Evolutionary conservation across 1,140 invertebrate genomes (phyloP).

Genomic region (Drosophila tristis): DNA sequence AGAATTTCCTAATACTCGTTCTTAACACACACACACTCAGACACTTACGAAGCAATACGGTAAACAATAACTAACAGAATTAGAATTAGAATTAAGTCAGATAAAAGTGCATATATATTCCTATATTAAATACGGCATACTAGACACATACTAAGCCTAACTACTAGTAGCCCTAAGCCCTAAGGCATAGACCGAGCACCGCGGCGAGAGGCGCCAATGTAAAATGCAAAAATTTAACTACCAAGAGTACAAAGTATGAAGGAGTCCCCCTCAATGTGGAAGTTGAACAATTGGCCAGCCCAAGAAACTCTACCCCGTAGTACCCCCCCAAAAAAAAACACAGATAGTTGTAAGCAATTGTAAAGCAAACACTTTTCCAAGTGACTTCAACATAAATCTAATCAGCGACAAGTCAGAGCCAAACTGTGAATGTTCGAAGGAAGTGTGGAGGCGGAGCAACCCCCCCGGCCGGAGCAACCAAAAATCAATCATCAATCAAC

Average conservation of each 20-base stretch:
- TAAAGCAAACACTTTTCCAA: constrained; percentile 80
- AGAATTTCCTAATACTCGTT: constrained; percentile 50
- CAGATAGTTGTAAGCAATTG: constrained; percentile 45
- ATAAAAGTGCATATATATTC: constrained; percentile 8
- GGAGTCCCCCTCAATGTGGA: constrained; percentile 17
- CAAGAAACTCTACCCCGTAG: constrained; percentile 33
- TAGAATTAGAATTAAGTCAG: not conserved
- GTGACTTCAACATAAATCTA: constrained; percentile 40
- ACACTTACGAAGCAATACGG: constrained; percentile 61
- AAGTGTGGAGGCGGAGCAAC: constrained; percentile 39
- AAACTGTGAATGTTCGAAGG: constrained; percentile 59
- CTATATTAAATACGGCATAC: constrained; percentile 15
- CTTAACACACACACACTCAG: constrained; percentile 1
- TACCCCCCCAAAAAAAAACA: constrained; percentile 7
- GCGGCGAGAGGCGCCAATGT: constrained; percentile 54
- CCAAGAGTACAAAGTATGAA: constrained; percentile 75
- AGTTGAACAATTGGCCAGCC: constrained; percentile 55
- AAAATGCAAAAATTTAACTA: constrained; percentile 76
- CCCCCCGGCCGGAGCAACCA: constrained; percentile 9
- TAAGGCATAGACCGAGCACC: constrained; percentile 69
- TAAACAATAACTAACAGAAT: constrained; percentile 61
- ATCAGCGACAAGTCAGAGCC: not conserved
- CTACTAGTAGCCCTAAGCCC: constrained; percentile 41
- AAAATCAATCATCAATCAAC: constrained; percentile 50
- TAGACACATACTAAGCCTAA: constrained; percentile 56